Evolutionary conservation across 1,140 invertebrate species (phyloP), one percentile per base, ranked within the genome.

Genomic region (Drosophila murphyi): DNA sequence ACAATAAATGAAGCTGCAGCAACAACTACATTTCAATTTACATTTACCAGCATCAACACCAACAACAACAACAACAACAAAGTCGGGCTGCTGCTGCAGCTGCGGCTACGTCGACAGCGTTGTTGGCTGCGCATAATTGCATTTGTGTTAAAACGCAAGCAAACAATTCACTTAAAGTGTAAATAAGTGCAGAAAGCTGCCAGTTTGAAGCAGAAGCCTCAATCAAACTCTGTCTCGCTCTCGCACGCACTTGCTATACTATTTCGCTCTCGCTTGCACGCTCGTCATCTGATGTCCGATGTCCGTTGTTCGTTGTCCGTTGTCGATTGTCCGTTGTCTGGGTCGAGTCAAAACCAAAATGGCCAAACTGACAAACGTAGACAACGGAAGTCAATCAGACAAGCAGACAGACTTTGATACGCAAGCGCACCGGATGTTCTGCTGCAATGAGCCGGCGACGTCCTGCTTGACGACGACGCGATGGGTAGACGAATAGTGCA

Each of bases 381-480:
- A 85, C 81, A 89, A 87, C 85, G 86, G 85, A 89, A 89, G 85
- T 89, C 85, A 89, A 89, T 89, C 85, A 89, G 85, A 89, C 85
- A 74, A 85, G 39, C 57, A 52, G 83, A 87, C 83, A 75, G 85
- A 87, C 83, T 83, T 80, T 88, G 83, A 87, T 83, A 88, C 80
- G 80, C 85, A 87, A 89, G 85, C 85, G 83, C 83, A 83, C 85
- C 83, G 83, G 83, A 87, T 83, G 77, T 80, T 83, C 77, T 76
- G 75, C 81, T 89, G 83, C 85, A 83, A 72, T 87, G 83, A 87
- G 85, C 72, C 76, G 65, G 72, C 69, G 77, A 85, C 60, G 64
- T 71, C 37, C 64, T 45, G 54, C 41, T 20, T 39, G 63, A 47
- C 28, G 8, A n/a, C 34, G 20, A 20, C 20, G 0, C 39, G 31